Evolutionary conservation across 1,140 invertebrate genomes (phyloP).

Genomic region (Leptonema lineaticorne): DNA sequence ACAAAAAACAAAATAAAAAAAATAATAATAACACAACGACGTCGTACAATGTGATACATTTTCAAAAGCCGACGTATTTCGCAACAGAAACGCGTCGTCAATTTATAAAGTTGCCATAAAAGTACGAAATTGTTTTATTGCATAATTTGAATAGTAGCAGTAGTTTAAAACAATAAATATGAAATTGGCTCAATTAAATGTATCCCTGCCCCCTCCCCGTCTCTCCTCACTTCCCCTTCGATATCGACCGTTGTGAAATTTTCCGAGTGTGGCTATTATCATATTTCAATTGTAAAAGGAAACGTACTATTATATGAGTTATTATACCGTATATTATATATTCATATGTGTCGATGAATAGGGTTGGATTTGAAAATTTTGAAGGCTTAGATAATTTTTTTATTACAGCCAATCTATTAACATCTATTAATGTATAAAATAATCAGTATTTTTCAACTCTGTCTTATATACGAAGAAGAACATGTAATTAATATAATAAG

Average conservation of each 20-base stretch:
- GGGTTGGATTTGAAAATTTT: too few relatives aligned
- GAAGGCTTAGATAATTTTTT: too few relatives aligned
- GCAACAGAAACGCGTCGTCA: constrained; percentile 1
- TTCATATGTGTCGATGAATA: too few relatives aligned
- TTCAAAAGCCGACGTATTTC: not conserved
- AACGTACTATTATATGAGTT: not conserved
- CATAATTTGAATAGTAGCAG: constrained; percentile 31
- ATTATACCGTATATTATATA: too few relatives aligned
- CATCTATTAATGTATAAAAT: too few relatives aligned
- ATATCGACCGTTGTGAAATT: constrained; percentile 1
- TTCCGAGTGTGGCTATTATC: constrained; percentile 6
- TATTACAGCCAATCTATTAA: too few relatives aligned
- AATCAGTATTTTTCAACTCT: too few relatives aligned
- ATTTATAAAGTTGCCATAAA: constrained; percentile 31
- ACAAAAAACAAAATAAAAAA: too few relatives aligned
- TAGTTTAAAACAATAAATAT: constrained; percentile 22
- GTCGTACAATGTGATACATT: not conserved
- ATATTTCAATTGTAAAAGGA: not conserved
- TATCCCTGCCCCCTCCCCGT: constrained; percentile 22
- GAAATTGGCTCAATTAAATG: constrained; percentile 35
- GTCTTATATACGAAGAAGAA: too few relatives aligned
- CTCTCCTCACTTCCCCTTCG: too few relatives aligned
- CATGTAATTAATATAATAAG: too few relatives aligned
- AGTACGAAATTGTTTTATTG: constrained; percentile 30
- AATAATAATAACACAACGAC: too few relatives aligned